Percentiles rank a stretch among this genome's conserved stretches.
phyloP scores from a whole-genome alignment of 2,797 vertebrate species.

The Clarias platycephalus region DNA sequence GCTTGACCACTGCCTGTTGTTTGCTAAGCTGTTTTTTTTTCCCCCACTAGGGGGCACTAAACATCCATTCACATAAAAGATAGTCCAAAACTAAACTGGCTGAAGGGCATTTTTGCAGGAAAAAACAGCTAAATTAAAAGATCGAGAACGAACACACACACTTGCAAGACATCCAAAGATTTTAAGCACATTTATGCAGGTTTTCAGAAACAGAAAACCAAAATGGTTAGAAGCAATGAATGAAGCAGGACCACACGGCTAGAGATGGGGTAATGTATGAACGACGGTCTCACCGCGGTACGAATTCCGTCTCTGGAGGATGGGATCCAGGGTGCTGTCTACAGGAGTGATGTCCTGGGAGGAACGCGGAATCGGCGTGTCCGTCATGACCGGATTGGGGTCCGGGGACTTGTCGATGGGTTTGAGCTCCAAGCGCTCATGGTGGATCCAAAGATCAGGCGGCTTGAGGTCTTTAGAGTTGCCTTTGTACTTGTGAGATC shows the following conservation, averaged over 20 bases:
- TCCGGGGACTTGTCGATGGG: constrained; percentile 97
- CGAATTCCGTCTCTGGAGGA: constrained; percentile 92
- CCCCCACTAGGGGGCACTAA: constrained; percentile 49
- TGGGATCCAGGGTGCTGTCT: constrained; percentile 87
- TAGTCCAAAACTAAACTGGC: not conserved
- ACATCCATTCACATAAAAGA: constrained; percentile 8
- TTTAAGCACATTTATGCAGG: constrained; percentile 36
- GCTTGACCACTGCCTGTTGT: constrained; percentile 29
- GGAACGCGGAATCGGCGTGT: constrained; percentile 92
- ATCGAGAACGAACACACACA: constrained; percentile 8
- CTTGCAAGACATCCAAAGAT: constrained; percentile 20
- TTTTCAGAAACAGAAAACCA: constrained; percentile 33
- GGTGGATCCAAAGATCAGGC: constrained; percentile 98
- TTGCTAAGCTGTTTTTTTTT: not conserved
- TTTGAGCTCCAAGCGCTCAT: constrained; percentile 95
- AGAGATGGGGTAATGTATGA: not conserved
- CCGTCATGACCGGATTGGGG: constrained; percentile 95
- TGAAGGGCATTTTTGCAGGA: not conserved
- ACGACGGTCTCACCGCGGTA: constrained; percentile 82
- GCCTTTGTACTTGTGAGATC: constrained; percentile 97
- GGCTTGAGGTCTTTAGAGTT: constrained; percentile 98
- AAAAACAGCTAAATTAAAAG: not conserved
- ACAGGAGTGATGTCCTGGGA: constrained; percentile 96
- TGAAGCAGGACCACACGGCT: constrained; percentile 26
- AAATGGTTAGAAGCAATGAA: constrained; percentile 39